Evolutionary conservation across 2,888 invertebrate species (phyloP).

Genomic region (Dryomyza anilis): DNA sequence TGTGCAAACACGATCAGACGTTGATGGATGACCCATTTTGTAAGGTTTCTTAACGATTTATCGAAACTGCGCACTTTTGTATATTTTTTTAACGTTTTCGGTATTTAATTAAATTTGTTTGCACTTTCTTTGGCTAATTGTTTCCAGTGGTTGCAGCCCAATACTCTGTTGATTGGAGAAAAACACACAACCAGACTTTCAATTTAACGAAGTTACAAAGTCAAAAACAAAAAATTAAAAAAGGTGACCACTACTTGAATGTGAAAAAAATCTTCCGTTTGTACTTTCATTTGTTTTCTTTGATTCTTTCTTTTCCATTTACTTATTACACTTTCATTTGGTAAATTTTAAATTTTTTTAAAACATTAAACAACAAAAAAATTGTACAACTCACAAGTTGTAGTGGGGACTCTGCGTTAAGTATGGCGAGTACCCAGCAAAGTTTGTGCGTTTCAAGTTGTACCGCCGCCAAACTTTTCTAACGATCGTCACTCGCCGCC

Average conservation of each 20-base stretch:
- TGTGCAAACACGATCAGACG: conserved; percentile 54
- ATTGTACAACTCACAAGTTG: background rate
- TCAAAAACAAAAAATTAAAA: no score
- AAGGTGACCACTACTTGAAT: no score
- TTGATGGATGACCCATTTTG: conserved; percentile 59
- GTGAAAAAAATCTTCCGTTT: background rate
- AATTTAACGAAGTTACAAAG: no score
- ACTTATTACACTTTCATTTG: background rate
- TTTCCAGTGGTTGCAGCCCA: no score
- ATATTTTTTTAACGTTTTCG: conserved; percentile 7
- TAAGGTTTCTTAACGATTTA: no score
- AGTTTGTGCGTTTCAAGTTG: background rate
- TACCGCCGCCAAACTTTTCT: conserved; percentile 40
- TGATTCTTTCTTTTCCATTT: background rate
- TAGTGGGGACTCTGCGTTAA: background rate
- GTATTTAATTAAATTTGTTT: background rate
- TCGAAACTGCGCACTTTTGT: no score
- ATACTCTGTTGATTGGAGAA: no score
- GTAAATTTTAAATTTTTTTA: background rate
- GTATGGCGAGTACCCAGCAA: background rate
- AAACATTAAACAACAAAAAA: background rate
- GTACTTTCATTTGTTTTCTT: background rate
- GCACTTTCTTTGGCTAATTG: no score
- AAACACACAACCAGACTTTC: no score
- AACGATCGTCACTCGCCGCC: conserved; percentile 53